These are phyloP conservation scores for Stichodactyla helianthus DNA, from an alignment of 64 coral and sea anemone species.

Conservation along the genomic window DNA sequence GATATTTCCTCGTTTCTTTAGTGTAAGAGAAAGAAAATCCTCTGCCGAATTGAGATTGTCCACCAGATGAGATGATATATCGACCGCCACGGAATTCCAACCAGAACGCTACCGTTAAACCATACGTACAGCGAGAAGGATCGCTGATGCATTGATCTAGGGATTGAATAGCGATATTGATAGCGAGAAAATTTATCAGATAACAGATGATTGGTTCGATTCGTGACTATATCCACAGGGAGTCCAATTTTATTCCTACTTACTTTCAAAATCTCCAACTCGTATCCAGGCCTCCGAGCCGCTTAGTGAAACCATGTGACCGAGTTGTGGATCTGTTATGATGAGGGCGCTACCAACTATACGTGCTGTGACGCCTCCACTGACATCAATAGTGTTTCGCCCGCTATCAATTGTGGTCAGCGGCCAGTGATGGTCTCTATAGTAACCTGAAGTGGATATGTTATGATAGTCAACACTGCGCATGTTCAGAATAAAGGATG, in stretches of 20 bases:
- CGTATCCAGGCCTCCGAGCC: slow-evolving; percentile 62
- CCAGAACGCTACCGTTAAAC: slow-evolving; percentile 72
- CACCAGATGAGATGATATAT: slow-evolving; percentile 83
- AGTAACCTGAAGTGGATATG: slow-evolving; percentile 46
- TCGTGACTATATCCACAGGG: not conserved
- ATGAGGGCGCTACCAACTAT: slow-evolving; percentile 47
- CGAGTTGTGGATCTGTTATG: slow-evolving; percentile 40
- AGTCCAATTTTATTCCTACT: not conserved
- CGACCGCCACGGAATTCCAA: slow-evolving; percentile 60
- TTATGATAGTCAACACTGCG: too few species aligned
- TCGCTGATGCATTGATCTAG: slow-evolving; percentile 67
- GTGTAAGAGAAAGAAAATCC: slow-evolving; percentile 74
- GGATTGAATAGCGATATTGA: not conserved
- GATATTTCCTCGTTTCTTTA: slow-evolving; percentile 38
- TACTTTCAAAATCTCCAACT: slow-evolving; percentile 80
- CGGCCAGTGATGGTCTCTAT: slow-evolving; percentile 73
- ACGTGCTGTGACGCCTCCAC: slow-evolving; percentile 23
- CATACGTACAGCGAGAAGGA: slow-evolving; percentile 47
- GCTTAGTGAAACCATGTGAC: slow-evolving; percentile 59
- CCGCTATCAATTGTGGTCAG: slow-evolving; percentile 34
- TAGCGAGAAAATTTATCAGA: too few species aligned
- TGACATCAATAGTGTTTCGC: slow-evolving; percentile 27
- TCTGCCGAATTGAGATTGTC: slow-evolving; percentile 65
- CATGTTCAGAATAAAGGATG: too few species aligned
- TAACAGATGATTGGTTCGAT: too few species aligned